Evolutionary conservation across 92 coral and sea anemone genomes (phyloP), one percentile per base, ranked within the genome.

Genomic region (Siderastrea siderea): DNA sequence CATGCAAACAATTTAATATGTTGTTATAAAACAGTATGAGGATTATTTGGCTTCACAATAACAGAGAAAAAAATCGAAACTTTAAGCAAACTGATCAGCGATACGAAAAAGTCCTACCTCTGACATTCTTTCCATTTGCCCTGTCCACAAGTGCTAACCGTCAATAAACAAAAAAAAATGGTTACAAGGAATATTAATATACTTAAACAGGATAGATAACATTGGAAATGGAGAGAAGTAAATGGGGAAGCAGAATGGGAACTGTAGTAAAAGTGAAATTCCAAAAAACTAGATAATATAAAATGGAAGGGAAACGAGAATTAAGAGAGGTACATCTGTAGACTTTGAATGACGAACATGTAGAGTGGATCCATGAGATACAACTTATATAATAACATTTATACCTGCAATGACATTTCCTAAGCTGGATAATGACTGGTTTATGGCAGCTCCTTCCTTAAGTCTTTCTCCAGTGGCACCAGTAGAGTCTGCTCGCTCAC

Each of bases 401-500:
- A 62, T 84, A 96, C 99, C 99, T 57, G 98, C 93, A 71, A 96
- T 96, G 38, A 94, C 98, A 87, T 96, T 96, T 77, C 99, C 99
- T 65, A 96, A 82, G 45, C 98, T 93, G 15, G 99, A 96, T 64
- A 96, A 89, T 5, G 99, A 96, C 92, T 96, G 99, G 90, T 96
- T 96, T 49, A 96, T 96, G 47, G 99, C 99, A 0, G 99, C 99
- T 65, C 99, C 99, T 88, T 96, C 99, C 73, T 96, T 96, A 67
- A 96, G 78, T 48, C 99, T 90, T 74, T 96, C 99, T 43, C 99
- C 99, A 9, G 99, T 96, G 51, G 98, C 99, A 51, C 99, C 99
- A 75, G 99, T 96, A 0, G 99, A 96, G 52, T 96, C 99, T 69
- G 99, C 99, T 44, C 99, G 87, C 86, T 96, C 99, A 89, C 99